Percentiles rank a stretch among this genome's conserved stretches.
Evolutionary conservation across 2,797 vertebrate species (phyloP).

Genomic region (Cephalopachus bancanus): DNA sequence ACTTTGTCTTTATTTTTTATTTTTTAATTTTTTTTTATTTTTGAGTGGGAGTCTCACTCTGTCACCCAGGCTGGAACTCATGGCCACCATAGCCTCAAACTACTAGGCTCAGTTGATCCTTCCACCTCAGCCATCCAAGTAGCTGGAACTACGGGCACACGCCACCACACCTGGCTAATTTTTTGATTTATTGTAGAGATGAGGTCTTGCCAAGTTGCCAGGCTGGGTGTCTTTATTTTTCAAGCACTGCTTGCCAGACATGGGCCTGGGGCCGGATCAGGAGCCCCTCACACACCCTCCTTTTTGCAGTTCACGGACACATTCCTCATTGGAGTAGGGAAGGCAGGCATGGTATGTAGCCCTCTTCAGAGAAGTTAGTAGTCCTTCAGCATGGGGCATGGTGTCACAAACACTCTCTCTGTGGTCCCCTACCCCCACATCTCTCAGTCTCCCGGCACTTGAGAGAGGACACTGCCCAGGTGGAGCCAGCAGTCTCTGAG

Average conservation of each 20-base stretch:
- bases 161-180: too few relatives aligned
- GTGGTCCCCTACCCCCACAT: too few relatives aligned
- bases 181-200: too few relatives aligned
- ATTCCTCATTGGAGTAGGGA: background rate
- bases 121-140: too few relatives aligned
- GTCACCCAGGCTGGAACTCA: too few relatives aligned
- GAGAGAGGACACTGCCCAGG: background rate
- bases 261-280: background rate
- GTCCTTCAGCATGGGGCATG: background rate
- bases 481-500: background rate
- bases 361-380: background rate
- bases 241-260: slow-evolving; percentile 6
- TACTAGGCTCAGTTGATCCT: too few relatives aligned
- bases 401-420: background rate
- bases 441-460: background rate
- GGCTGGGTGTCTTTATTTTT: background rate
- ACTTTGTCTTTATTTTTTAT: background rate
- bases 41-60: too few relatives aligned
- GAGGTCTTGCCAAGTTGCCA: too few relatives aligned
- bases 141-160: too few relatives aligned
- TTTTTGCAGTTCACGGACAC: background rate
- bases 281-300: background rate
- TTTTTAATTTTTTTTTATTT: too few relatives aligned
- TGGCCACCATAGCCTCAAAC: too few relatives aligned
- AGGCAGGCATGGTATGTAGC: background rate